phyloP scores from a whole-genome alignment of 30 jellyfish, hydroid and myxozoan genomes.

The Chironex yamaguchii region DNA sequence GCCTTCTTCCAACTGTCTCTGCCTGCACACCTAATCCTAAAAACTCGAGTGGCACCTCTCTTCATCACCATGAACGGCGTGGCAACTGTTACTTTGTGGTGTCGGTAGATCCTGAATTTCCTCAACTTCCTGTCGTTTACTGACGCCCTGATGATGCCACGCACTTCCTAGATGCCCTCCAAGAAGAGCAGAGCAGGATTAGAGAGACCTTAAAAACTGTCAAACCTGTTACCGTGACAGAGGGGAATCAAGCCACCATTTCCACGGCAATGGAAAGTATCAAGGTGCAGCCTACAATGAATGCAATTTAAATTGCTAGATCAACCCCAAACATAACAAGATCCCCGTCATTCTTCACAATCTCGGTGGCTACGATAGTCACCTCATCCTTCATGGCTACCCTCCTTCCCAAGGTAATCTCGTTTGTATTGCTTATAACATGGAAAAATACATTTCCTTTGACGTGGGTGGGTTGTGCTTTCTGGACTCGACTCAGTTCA shows the following conservation, averaged over 20 bases:
- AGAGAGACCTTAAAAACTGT: neutral
- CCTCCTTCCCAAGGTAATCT: slow-evolving; percentile 29
- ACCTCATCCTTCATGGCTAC: slow-evolving; percentile 51
- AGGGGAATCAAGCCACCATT: slow-evolving; percentile 35
- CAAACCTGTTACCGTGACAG: neutral
- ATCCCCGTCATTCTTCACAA: slow-evolving; percentile 76
- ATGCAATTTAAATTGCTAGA: slow-evolving; percentile 47
- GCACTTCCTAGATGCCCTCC: neutral
- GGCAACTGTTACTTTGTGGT: slow-evolving; percentile 53
- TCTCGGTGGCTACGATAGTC: slow-evolving; percentile 66
- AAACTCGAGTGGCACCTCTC: neutral
- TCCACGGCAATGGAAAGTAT: slow-evolving; percentile 64
- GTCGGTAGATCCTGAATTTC: slow-evolving; percentile 16
- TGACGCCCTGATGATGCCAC: slow-evolving; percentile 4
- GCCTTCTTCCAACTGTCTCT: neutral
- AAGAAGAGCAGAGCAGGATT: neutral
- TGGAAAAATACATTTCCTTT: slow-evolving; percentile 60
- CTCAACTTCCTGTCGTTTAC: slow-evolving; percentile 34
- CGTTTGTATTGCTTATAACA: slow-evolving; percentile 18
- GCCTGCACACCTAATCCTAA: neutral
- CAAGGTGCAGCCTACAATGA: slow-evolving; percentile 64
- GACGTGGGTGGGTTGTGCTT: slow-evolving; percentile 39
- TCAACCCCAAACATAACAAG: slow-evolving; percentile 39
- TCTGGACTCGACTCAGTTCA: slow-evolving; percentile 39
- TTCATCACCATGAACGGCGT: slow-evolving; percentile 35